Evolutionary conservation across 2,113 vertebrate genomes (phyloP).

Genomic region (Melanotaenia duboulayi): DNA sequence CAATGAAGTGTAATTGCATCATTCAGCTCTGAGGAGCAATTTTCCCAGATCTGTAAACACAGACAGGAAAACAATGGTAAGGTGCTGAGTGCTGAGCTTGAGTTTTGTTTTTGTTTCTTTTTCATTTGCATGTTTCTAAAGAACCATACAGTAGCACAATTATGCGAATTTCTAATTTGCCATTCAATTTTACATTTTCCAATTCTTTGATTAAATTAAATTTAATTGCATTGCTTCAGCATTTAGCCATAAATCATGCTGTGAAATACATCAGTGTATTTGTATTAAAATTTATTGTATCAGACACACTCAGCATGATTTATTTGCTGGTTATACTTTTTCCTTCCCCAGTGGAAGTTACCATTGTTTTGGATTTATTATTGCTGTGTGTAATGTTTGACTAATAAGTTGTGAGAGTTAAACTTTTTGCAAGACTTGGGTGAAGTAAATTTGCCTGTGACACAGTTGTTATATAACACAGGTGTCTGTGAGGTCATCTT

Average conservation of each 20-base stretch:
- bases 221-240: background rate
- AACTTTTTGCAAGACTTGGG: conserved; percentile 9
- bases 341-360: background rate
- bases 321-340: background rate
- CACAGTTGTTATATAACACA: conserved; percentile 34
- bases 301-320: background rate
- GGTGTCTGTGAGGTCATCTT: conserved; percentile 38
- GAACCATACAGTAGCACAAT: background rate
- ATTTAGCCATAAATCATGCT: background rate
- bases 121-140: conserved; percentile 27
- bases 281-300: background rate
- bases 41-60: conserved; percentile 50
- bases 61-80: conserved; percentile 36
- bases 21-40: conserved; percentile 59
- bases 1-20: conserved; percentile 40
- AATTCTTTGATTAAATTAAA: background rate
- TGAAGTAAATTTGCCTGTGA: conserved; percentile 1
- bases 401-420: background rate
- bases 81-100: conserved; percentile 21
- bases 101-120: conserved; percentile 19
- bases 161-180: background rate
- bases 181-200: background rate
- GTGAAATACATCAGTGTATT: background rate
- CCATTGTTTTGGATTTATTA: background rate
- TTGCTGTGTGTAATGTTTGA: background rate